These are phyloP conservation scores for Brachionus rotundiformis DNA, from an alignment of 1,140 invertebrate species.

Conservation along the genomic window DNA sequence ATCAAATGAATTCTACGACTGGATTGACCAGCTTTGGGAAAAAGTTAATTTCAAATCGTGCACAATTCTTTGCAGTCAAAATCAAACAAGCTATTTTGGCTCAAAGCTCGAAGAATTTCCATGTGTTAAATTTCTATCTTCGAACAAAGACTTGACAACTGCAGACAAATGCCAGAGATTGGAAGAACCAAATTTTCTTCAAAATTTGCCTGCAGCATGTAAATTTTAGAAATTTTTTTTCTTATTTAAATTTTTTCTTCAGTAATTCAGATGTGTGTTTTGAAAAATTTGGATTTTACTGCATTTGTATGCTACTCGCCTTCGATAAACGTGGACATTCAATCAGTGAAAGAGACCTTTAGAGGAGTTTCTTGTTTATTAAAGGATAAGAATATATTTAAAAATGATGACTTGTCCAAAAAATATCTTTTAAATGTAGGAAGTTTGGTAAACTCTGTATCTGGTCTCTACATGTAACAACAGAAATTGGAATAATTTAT, in stretches of 20 bases:
- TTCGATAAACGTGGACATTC: constrained; percentile 33
- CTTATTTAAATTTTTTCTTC: background rate
- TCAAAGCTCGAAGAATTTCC: background rate
- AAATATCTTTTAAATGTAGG: background rate
- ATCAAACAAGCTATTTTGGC: constrained; percentile 26
- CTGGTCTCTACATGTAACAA: constrained; percentile 24
- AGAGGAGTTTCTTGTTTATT: background rate
- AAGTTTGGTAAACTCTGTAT: constrained; percentile 5
- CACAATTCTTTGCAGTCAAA: constrained; percentile 32
- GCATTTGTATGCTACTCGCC: constrained; percentile 36
- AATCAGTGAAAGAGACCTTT: constrained; percentile 38
- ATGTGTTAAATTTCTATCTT: constrained; percentile 48
- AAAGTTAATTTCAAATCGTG: constrained; percentile 26
- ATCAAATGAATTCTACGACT: constrained; percentile 41
- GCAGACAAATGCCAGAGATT: background rate
- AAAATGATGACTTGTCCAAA: constrained; percentile 27
- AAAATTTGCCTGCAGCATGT: constrained; percentile 40
- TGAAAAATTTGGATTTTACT: constrained; percentile 37
- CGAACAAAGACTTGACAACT: background rate
- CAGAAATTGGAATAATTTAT: background rate
- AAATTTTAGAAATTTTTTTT: background rate
- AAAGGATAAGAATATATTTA: constrained; percentile 25
- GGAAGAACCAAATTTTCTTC: constrained; percentile 49
- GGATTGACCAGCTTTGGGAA: constrained; percentile 48
- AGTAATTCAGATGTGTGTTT: constrained; percentile 49